phyloP scores from a whole-genome alignment of 2,113 vertebrate genomes.

The Macroglossus sobrinus region DNA sequence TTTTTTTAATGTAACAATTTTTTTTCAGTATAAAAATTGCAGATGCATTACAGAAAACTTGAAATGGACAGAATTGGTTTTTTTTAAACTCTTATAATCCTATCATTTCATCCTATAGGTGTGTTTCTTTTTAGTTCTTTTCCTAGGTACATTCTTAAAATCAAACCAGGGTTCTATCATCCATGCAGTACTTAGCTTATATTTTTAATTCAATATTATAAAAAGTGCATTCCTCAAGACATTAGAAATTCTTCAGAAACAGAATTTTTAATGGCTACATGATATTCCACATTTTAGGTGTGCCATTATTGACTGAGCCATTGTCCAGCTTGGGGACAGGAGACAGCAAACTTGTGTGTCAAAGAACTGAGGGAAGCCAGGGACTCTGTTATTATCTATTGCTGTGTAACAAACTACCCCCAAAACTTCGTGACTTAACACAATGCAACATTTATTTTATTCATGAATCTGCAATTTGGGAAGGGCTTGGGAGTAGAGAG shows the following conservation, averaged over 20 bases:
- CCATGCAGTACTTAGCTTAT: neutral
- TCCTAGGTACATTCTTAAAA: neutral
- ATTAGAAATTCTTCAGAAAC: slow-evolving; percentile 1
- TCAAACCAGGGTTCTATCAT: neutral
- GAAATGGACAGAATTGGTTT: neutral
- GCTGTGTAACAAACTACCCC: neutral
- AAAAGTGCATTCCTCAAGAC: neutral
- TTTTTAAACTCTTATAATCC: neutral
- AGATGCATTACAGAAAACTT: neutral
- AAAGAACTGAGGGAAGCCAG: neutral
- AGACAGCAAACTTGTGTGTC: neutral
- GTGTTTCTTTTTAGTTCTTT: neutral
- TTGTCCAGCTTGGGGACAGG: neutral
- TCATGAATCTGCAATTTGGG: neutral
- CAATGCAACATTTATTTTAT: neutral
- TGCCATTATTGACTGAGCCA: neutral
- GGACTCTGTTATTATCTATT: neutral
- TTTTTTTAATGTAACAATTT: neutral
- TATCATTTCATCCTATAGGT: neutral
- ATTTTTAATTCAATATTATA: neutral
- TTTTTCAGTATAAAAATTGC: slow-evolving; percentile 2
- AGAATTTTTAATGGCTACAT: neutral
- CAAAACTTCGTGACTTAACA: neutral
- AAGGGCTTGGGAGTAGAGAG: accelerated
- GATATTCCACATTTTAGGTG: neutral